A percentile compares a stretch with the other conserved stretches of the same genome.
phyloP scores from a whole-genome alignment of 1,140 invertebrate species.

The Globodera rostochiensis region DNA sequence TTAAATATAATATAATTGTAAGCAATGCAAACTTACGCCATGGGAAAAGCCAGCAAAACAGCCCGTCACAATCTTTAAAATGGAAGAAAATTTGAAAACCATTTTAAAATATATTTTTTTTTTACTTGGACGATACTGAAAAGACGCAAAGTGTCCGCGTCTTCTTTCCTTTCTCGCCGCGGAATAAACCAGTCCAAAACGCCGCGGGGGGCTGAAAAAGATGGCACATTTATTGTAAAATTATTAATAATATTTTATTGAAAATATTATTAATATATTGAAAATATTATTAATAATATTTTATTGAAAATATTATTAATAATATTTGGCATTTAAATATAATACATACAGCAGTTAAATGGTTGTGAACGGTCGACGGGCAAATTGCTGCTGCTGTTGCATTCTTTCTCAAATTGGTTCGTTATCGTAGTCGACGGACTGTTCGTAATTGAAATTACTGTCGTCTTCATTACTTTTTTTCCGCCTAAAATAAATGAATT shows the following conservation, averaged over 20 bases:
- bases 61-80: conserved; percentile 35
- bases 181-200: conserved; percentile 41
- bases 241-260: too few relatives aligned
- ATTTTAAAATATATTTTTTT: neutral
- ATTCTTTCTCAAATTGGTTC: neutral
- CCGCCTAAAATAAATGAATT: neutral
- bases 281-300: too few relatives aligned
- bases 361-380: conserved; percentile 15
- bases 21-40: conserved; percentile 37
- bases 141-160: conserved; percentile 37
- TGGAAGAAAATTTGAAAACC: neutral
- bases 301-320: too few relatives aligned
- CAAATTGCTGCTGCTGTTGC: neutral
- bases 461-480: neutral
- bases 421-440: neutral
- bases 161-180: conserved; percentile 27
- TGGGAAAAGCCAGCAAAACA: conserved; percentile 55
- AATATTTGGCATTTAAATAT: too few relatives aligned
- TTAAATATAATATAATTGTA: neutral
- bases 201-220: conserved; percentile 39
- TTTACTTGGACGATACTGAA: conserved; percentile 43
- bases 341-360: conserved; percentile 11
- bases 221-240: neutral
- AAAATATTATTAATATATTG: too few relatives aligned
- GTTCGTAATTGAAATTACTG: conserved; percentile 5